Percentiles rank a stretch among this genome's conserved stretches.
Evolutionary conservation across 2,888 invertebrate species (phyloP).

Genomic region (Callosobruchus maculatus): DNA sequence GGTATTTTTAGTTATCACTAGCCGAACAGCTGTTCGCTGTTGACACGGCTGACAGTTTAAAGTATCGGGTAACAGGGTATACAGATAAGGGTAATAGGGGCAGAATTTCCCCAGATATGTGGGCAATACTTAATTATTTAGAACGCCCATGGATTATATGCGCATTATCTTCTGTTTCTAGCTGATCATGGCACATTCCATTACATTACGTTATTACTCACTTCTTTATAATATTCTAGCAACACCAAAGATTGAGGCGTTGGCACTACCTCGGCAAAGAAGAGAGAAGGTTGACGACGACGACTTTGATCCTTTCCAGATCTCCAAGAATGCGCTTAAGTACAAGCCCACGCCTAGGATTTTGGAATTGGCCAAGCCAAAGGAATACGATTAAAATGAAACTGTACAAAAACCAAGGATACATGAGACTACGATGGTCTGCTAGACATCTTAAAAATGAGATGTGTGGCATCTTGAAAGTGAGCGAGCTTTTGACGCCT

Average conservation of each 20-base stretch:
- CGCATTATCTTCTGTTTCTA: too few species aligned
- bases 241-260: conserved; percentile 32
- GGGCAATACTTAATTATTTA: too few species aligned
- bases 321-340: conserved; percentile 52
- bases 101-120: too few species aligned
- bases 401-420: background rate
- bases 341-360: conserved; percentile 49
- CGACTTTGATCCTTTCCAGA: conserved; percentile 51
- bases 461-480: background rate
- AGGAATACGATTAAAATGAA: conserved; percentile 26
- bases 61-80: too few species aligned
- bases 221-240: conserved; percentile 31
- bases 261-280: conserved; percentile 41
- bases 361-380: conserved; percentile 50
- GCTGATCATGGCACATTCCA: too few species aligned
- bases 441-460: background rate
- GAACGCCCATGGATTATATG: too few species aligned
- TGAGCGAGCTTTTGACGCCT: background rate
- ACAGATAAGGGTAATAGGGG: too few species aligned
- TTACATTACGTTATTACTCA: too few species aligned
- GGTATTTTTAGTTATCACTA: too few species aligned
- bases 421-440: background rate
- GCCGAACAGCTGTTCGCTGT: too few species aligned
- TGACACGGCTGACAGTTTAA: too few species aligned
- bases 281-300: conserved; percentile 44